Base-by-base conservation (phyloP, 92 coral and sea anemone genomes). In the Bergia sp. region DNA sequence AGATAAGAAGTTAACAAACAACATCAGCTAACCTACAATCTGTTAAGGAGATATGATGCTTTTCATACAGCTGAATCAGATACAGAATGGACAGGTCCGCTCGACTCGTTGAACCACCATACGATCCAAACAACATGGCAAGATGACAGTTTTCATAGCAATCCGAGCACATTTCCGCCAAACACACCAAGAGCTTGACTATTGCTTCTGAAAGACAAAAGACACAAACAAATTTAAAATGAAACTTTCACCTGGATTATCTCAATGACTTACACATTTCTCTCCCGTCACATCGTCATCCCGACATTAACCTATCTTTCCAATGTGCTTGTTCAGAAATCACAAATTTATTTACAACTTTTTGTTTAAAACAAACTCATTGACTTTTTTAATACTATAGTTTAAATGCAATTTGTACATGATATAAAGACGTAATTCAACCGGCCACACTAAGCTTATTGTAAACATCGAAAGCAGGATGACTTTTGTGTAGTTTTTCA, bases 121-220 rank as follows among this genome's bases (percentile, higher is more conserved):
- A 97, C 20, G 98, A 93, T 23, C 95, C 96, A 81, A 97, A 93
- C 84, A 95, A 85, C 7, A 97, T 91, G 41, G 96, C 86, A 5
- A 95, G 90, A 73, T 95, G 97, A 3, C 96, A 87, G 1, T 90
- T 36, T 21, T 95, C 87, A 80, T 97, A 94, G 85, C 96, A 93
- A 43, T 82, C 90, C 8, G 96, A 92, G 76, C 87, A 87, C 91
- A 91, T 65, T 76, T 94, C 98, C 64, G 93, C 98, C 75, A 97
- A 81, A 39, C 93, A 55, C 41, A 91, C 90, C 78, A 97, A 73
- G 69, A 97, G 95, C 64, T 91, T 93, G 3, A 86, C 92, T 5
- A 97, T 88, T 11, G 95, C 86, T 73, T 92, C 99, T 97, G 83
- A 40, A 86, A 82, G 39, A n/a, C 67, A 43, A 69, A 10, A 20